These are phyloP conservation scores for Eurypyga helias DNA, from an alignment of 2,113 vertebrate genomes.

Conservation along the genomic window DNA sequence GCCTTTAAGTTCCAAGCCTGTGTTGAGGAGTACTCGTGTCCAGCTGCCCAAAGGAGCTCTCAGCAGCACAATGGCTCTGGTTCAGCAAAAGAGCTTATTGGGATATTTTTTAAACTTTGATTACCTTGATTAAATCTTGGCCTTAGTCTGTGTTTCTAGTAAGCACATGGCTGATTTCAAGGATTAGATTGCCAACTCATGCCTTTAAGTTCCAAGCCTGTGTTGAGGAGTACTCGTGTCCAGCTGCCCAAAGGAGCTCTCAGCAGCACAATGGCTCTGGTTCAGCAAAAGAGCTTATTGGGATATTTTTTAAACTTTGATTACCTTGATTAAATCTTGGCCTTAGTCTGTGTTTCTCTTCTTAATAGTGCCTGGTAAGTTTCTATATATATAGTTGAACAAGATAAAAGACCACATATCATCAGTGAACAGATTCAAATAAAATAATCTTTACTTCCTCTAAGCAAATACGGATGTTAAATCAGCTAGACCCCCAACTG, in stretches of 20 bases:
- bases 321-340: background rate
- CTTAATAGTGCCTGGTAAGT: background rate
- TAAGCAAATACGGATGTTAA: slow-evolving; percentile 4
- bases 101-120: background rate
- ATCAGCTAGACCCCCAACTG: slow-evolving; percentile 25
- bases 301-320: background rate
- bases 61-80: background rate
- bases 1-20: background rate
- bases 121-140: background rate
- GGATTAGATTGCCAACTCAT: background rate
- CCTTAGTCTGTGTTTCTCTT: background rate
- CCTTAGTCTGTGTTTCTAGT: background rate
- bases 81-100: background rate
- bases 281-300: background rate
- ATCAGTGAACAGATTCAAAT: background rate
- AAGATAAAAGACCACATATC: background rate
- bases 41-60: background rate
- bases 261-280: background rate
- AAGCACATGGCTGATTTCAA: background rate
- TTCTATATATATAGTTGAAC: background rate
- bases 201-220: background rate
- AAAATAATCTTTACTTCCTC: slow-evolving; percentile 4
- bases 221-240: background rate
- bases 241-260: background rate
- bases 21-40: background rate